Conservation (phyloP, 92 coral and sea anemone species). For the Heteractis magnifica region DNA sequence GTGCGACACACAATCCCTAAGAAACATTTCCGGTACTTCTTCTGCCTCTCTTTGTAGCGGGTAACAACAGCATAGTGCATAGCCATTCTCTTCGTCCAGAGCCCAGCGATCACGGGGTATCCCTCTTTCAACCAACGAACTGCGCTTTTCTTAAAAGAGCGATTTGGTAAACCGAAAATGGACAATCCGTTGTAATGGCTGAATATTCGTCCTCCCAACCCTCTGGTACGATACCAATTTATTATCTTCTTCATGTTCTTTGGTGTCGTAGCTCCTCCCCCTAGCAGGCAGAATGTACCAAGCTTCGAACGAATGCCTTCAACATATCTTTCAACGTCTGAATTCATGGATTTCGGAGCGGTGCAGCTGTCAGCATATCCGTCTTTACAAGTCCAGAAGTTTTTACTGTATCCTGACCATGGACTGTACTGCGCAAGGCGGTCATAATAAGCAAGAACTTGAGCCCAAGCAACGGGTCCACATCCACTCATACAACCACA, state of each 20-base stretch:
- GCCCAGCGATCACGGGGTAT: conserved; percentile 38
- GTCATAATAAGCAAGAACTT: conserved; percentile 19
- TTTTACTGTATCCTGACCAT: neutral
- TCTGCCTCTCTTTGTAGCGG: conserved; percentile 21
- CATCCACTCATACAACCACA: conserved; percentile 61
- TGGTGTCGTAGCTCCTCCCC: conserved; percentile 41
- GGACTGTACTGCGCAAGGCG: conserved; percentile 41
- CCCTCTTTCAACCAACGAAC: conserved; percentile 13
- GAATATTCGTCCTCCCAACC: neutral
- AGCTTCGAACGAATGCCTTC: conserved; percentile 42
- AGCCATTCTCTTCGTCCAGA: neutral
- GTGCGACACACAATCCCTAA: conserved; percentile 1
- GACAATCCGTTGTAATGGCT: neutral
- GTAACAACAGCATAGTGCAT: conserved; percentile 38
- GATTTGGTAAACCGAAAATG: neutral
- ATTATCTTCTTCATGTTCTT: neutral
- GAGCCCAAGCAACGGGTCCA: conserved; percentile 56
- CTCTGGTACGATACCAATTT: neutral
- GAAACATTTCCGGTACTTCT: conserved; percentile 17
- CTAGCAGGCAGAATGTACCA: conserved; percentile 45
- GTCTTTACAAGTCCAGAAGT: neutral
- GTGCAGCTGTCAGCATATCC: neutral
- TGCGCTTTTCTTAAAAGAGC: neutral
- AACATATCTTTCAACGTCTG: conserved; percentile 20
- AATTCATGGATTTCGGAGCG: conserved; percentile 14